Conservation (phyloP, 2,113 vertebrate species). For the Caracal caracal region DNA sequence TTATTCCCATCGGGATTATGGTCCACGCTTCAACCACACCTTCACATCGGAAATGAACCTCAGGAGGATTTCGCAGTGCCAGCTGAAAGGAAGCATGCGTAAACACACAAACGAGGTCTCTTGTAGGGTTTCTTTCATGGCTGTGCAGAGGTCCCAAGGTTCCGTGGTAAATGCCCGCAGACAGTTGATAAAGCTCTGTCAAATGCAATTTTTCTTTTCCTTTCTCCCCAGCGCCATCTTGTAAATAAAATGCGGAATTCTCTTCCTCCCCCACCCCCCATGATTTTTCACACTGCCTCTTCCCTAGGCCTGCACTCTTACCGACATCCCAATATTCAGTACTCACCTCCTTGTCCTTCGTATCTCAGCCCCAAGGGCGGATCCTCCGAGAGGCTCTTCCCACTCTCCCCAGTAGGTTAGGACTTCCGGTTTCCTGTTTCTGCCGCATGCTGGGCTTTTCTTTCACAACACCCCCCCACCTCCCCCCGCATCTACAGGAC, state of each 20-base stretch:
- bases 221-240: not conserved
- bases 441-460: not conserved
- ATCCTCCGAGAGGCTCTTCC: not conserved
- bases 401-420: not conserved
- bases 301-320: not conserved
- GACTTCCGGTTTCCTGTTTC: not conserved
- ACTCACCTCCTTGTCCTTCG: not conserved
- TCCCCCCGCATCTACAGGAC: fast-evolving
- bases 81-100: not conserved
- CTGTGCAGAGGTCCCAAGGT: not conserved
- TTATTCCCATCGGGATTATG: not conserved
- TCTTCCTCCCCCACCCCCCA: not conserved
- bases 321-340: not conserved
- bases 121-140: not conserved
- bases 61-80: not conserved
- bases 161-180: not conserved
- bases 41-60: not conserved
- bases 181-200: not conserved
- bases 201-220: not conserved
- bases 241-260: fast-evolving
- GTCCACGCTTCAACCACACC: not conserved
- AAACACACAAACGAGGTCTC: not conserved
- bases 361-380: not conserved
- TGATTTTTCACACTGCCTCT: not conserved
- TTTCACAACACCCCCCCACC: not conserved